Evolutionary conservation across 2,797 vertebrate genomes (phyloP), one percentile per base, ranked within the genome.

Genomic region (Furcifer pardalis): DNA sequence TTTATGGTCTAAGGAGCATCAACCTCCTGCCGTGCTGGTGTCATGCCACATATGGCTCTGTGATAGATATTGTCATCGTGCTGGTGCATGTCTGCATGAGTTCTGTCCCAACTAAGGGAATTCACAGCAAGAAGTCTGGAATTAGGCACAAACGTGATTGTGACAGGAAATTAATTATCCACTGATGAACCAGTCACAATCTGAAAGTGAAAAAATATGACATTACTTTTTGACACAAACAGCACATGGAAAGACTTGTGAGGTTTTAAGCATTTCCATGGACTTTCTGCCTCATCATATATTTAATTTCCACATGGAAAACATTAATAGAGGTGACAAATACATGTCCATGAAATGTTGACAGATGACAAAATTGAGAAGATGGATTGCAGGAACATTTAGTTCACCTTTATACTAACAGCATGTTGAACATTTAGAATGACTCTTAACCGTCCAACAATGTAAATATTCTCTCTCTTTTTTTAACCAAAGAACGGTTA

Each of bases 131-230:
- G 79, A 78, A 66, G 66, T 25, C 66, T 73, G 83, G 74, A 62
- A 73, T 84, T 66, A 81, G 79, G 25, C 59, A 81, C 35, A 32
- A 77, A 40, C 76, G 72, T 84, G 77, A 72, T 84, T 87, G 79
- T 73, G 82, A 84, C 74, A 81, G 75, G 60, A 77, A 77, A 65
- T 87, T 87, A 73, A 84, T 81, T 87, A 84, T 81, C 79, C 84
- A 56, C 69, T 66, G 66, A 72, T 84, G 73, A 87, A 76, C 44
- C 74, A 81, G 79, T 74, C 84, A 59, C 66, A 81, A 59, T 63
- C 27, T 69, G 78, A 7, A 79, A 40, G 37, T 71, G 69, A 25
- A 77, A 77, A 77, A 81, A 37, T 32, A 77, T 2, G 4, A 81
- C 81, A 46, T 66, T 81, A 81, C 17, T 77, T 77, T 84, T 77